phyloP scores from a whole-genome alignment of 1,140 invertebrate genomes.

The honey bee (Apis mellifera) region DNA sequence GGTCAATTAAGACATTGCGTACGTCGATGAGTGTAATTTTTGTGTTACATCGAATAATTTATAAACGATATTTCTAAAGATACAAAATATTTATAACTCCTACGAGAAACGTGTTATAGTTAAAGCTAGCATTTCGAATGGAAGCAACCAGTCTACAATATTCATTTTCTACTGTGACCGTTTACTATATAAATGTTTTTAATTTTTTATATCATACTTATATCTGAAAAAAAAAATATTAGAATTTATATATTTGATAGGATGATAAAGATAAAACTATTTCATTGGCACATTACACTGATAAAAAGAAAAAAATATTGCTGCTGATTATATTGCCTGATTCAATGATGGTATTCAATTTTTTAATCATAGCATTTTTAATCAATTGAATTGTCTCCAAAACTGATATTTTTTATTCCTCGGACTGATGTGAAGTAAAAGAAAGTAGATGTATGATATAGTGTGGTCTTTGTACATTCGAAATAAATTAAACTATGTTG shows the following conservation, averaged over 20 bases:
- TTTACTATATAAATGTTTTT: conserved; percentile 30
- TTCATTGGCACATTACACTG: background rate
- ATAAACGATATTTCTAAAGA: conserved; percentile 51
- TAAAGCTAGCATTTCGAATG: conserved; percentile 41
- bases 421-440: conserved; percentile 47
- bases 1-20: background rate
- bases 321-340: conserved; percentile 22
- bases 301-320: background rate
- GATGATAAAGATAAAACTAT: background rate
- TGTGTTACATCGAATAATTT: conserved; percentile 53
- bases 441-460: conserved; percentile 57
- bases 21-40: conserved; percentile 42
- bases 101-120: conserved; percentile 45
- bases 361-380: conserved; percentile 41
- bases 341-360: conserved; percentile 14
- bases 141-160: conserved; percentile 12
- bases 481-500: conserved; percentile 65
- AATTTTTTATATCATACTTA: conserved; percentile 30
- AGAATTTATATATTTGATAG: background rate
- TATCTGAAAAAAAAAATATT: conserved; percentile 8
- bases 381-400: conserved; percentile 35
- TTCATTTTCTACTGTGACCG: conserved; percentile 9
- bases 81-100: conserved; percentile 49
- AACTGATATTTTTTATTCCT: conserved; percentile 53
- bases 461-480: conserved; percentile 61